A percentile compares a stretch with the other conserved stretches of the same genome.
Evolutionary conservation across 2,113 vertebrate genomes (phyloP).

Genomic region (Coreoperca whiteheadi): DNA sequence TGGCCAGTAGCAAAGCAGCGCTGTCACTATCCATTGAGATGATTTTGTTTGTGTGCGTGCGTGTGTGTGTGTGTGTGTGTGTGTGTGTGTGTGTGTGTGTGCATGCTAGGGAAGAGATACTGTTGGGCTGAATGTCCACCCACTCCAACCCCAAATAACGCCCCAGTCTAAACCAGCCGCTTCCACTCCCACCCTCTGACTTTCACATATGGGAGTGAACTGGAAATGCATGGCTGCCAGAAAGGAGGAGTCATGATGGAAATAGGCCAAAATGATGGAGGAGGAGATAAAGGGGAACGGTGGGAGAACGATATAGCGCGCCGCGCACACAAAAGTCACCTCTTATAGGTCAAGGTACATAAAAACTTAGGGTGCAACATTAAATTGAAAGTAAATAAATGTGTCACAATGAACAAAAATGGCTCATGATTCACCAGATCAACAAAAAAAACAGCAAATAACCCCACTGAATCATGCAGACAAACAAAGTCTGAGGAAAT

Average conservation of each 20-base stretch:
- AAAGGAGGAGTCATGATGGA: conserved; percentile 78
- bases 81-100: conserved; percentile 32
- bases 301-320: conserved; percentile 52
- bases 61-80: conserved; percentile 37
- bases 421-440: conserved; percentile 55
- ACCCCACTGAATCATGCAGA: conserved; percentile 61
- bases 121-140: conserved; percentile 67
- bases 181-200: conserved; percentile 76
- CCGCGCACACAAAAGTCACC: conserved; percentile 33
- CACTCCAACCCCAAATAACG: conserved; percentile 75
- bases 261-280: conserved; percentile 81
- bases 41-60: conserved; percentile 57
- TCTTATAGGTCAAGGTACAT: conserved; percentile 51
- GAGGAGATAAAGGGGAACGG: conserved; percentile 59
- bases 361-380: conserved; percentile 36
- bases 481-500: conserved; percentile 76
- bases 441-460: conserved; percentile 39
- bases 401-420: conserved; percentile 43
- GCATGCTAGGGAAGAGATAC: conserved; percentile 28
- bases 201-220: conserved; percentile 81
- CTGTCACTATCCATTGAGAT: conserved; percentile 78
- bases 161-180: conserved; percentile 73
- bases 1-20: conserved; percentile 72
- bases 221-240: conserved; percentile 74
- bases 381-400: conserved; percentile 54